Conservation (phyloP, 2,113 vertebrate species). For the Cariama cristata region DNA sequence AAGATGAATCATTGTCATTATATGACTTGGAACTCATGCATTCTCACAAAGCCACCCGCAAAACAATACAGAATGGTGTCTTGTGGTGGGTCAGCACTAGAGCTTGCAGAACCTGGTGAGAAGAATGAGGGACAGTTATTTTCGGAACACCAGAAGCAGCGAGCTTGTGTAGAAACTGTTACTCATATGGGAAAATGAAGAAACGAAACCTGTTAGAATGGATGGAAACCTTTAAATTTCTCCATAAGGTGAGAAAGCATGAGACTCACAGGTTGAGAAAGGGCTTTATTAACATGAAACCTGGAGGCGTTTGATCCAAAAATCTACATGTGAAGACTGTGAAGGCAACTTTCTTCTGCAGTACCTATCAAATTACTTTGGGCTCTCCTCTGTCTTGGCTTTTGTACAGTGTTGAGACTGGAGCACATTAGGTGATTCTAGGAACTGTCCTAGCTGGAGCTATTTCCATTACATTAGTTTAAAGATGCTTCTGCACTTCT, state of each 20-base stretch:
- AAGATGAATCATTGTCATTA: not conserved
- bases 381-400: not conserved
- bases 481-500: not conserved
- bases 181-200: not conserved
- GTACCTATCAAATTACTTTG: not conserved
- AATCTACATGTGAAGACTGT: not conserved
- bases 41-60: not conserved
- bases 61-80: not conserved
- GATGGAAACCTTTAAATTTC: not conserved
- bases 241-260: not conserved
- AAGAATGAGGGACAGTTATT: not conserved
- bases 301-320: not conserved
- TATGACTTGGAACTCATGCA: not conserved
- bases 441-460: not conserved
- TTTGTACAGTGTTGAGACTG: not conserved
- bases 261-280: not conserved
- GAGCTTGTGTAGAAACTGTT: not conserved
- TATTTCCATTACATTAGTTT: not conserved
- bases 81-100: not conserved
- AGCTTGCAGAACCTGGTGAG: not conserved
- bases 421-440: not conserved
- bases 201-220: not conserved
- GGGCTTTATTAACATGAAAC: not conserved
- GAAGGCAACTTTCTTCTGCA: not conserved
- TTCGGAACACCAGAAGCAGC: not conserved